Evolutionary conservation across 2,113 vertebrate genomes (phyloP), one percentile per base, ranked within the genome.

Genomic region (Chloropsis cyanopogon): DNA sequence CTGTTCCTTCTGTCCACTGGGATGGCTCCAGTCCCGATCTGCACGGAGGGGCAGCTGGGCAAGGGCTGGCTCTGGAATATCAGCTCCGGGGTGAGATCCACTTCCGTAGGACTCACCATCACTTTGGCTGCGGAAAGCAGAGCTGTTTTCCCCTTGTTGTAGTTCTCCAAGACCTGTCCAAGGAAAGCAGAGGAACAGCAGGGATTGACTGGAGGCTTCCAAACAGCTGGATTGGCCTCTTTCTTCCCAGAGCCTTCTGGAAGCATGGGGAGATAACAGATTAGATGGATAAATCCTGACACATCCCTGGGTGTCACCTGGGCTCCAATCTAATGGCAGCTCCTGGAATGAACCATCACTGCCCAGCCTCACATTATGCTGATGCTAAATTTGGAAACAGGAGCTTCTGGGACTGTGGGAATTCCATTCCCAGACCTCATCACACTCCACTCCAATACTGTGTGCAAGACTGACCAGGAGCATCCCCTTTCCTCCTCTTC

Each of bases 101-200:
- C 99, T 95, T 99, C 99, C 0, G 99, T 99, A 57, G 99, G 99
- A 97, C 99, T 99, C 97, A 99, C 99, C 99, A 99, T 99, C 96
- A 99, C 98, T 97, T 99, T 99, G 54, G 99, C 99, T 44, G 99
- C 99, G 0, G 99, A 99, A 9, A 99, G 98, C 92, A 99, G 97
- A 80, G 99, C 99, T 0, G 99, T 99, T 96, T 99, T 99, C 33
- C 99, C 99, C 95, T 99, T 99, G 96, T 99, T 99, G 97, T 99
- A 99, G 96, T 99, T 99, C 97, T 99, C 99, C 96, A 99, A 97
- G 93, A 99, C 99, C 99, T 99, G 93, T 31, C 16, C 47, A 84
- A 88, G 44, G 66, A 42, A 93, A 95, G 73, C 65, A 94, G 68
- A 92, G 49, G 33, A 91, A 53, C 13, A 60, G 39, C 3, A 56